These are phyloP conservation scores for Sphaerophoria taeniata DNA, from an alignment of 2,888 invertebrate species.

Conservation along the genomic window DNA sequence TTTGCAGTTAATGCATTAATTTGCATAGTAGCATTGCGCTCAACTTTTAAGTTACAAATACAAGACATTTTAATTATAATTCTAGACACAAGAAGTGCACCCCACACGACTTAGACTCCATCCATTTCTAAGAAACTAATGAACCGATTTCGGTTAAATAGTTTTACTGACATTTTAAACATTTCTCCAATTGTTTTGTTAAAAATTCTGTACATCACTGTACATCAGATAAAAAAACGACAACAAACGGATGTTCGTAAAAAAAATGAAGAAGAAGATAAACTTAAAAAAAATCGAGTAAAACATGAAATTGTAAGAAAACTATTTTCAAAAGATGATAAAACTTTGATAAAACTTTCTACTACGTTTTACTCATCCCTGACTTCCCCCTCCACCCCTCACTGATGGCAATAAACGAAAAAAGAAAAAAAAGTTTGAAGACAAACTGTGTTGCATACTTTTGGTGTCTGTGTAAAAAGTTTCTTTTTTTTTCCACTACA, in stretches of 20 bases:
- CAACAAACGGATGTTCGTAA: conserved; percentile 40
- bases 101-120: too few species aligned
- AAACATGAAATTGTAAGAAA: conserved; percentile 69
- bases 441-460: conserved; percentile 37
- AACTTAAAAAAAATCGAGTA: conserved; percentile 27
- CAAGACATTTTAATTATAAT: too few species aligned
- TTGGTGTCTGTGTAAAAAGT: conserved; percentile 56
- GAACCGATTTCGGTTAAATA: too few species aligned
- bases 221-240: not conserved
- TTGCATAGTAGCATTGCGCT: too few species aligned
- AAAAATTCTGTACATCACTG: not conserved
- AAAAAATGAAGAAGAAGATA: conserved; percentile 11
- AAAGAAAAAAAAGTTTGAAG: not conserved
- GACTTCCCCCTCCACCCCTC: conserved; percentile 1
- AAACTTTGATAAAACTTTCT: conserved; percentile 70
- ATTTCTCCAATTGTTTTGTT: too few species aligned
- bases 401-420: not conserved
- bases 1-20: too few species aligned
- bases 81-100: too few species aligned
- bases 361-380: conserved; percentile 14
- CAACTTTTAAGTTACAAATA: too few species aligned
- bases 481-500: conserved; percentile 7
- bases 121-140: too few species aligned
- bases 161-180: too few species aligned
- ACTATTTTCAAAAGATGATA: conserved; percentile 73